phyloP scores from a whole-genome alignment of 2,888 invertebrate genomes.

The Thelaira solivaga region DNA sequence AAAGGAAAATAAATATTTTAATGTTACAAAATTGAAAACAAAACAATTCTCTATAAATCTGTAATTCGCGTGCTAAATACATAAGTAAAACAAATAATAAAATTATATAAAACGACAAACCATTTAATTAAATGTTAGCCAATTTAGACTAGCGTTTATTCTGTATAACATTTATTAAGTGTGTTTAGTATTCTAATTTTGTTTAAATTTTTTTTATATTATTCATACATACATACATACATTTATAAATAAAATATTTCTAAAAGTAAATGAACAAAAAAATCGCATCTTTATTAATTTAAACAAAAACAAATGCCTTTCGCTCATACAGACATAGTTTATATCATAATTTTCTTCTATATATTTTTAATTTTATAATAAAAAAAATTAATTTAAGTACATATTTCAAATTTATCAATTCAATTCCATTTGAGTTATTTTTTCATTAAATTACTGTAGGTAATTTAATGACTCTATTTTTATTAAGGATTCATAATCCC shows the following conservation, averaged over 20 bases:
- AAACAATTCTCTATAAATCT: slow-evolving; percentile 34
- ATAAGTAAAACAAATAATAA: slow-evolving; percentile 12
- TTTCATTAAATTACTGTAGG: no score
- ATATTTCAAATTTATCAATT: not conserved
- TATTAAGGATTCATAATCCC: no score
- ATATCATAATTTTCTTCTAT: no score
- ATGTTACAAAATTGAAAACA: slow-evolving; percentile 39
- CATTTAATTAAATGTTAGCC: slow-evolving; percentile 34
- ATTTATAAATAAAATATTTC: not conserved
- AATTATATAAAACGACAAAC: slow-evolving; percentile 8
- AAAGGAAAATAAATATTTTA: slow-evolving; percentile 28
- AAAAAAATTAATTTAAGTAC: no score
- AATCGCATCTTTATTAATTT: not conserved
- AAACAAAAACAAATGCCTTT: slow-evolving; percentile 33
- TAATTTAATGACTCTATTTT: no score
- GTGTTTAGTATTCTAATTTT: slow-evolving; percentile 15
- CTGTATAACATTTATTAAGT: slow-evolving; percentile 35
- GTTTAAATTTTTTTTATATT: slow-evolving; percentile 9
- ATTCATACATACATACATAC: not conserved
- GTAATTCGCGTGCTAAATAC: slow-evolving; percentile 56
- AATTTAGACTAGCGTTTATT: slow-evolving; percentile 26
- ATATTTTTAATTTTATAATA: no score
- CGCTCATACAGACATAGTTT: slow-evolving; percentile 4
- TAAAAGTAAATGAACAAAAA: not conserved
- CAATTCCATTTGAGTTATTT: no score